A percentile compares a stretch with the other conserved stretches of the same genome.
Evolutionary conservation across 2,113 vertebrate species (phyloP).

Genomic region (Equus quagga): DNA sequence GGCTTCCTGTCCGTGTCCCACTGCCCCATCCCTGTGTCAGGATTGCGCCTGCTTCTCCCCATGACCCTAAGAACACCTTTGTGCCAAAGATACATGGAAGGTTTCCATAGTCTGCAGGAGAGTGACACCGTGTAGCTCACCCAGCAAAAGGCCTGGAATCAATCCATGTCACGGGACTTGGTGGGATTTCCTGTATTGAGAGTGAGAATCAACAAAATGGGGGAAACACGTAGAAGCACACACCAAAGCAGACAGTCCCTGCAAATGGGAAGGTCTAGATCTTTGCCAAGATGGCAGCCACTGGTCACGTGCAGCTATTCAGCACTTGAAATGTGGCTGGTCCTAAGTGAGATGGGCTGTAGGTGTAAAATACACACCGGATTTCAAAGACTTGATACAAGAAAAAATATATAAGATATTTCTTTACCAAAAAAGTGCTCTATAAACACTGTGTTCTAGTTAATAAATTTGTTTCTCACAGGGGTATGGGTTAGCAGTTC

Average conservation of each 20-base stretch:
- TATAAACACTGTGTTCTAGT: neutral
- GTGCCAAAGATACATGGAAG: neutral
- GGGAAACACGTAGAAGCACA: neutral
- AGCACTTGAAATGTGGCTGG: neutral
- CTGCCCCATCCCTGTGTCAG: too few species aligned
- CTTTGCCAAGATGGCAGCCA: neutral
- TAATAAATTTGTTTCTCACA: neutral
- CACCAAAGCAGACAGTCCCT: neutral
- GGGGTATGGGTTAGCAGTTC: neutral
- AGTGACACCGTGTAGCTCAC: neutral
- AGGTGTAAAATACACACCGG: neutral
- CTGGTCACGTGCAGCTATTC: neutral
- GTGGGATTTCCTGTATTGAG: neutral
- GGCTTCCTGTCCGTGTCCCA: neutral
- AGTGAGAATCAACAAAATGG: neutral
- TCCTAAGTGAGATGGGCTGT: neutral
- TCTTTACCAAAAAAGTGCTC: neutral
- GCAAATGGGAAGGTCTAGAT: neutral
- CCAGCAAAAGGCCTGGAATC: neutral
- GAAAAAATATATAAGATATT: neutral
- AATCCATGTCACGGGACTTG: neutral
- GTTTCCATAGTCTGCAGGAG: neutral
- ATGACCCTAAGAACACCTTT: neutral
- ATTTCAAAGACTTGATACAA: neutral
- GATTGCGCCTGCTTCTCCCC: neutral